Evolutionary conservation across 2,113 vertebrate genomes (phyloP), one percentile per base, ranked within the genome.

Genomic region (Perognathus longimembris): DNA sequence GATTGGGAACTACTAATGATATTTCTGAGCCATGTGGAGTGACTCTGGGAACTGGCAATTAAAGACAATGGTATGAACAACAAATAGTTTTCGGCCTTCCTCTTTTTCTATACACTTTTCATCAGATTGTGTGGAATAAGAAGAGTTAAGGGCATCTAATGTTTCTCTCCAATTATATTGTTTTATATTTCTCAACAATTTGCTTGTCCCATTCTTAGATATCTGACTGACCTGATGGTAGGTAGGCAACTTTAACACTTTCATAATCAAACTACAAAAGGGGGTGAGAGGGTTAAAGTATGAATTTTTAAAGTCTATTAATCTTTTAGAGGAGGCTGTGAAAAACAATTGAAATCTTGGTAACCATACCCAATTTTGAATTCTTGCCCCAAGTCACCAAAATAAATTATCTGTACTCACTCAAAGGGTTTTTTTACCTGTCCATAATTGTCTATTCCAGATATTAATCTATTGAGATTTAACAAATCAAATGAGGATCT

Each of bases 361-460:
- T 89, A 90, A 96, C 61, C 17, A 83, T 45, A 32, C 66, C 77
- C 88, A 92, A 73, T 42, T 87, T 87, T 87, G 90, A 89, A 92
- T 95, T 87, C 93, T 92, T 95, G 92, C 64, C 70, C 93, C 69
- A 92, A 92, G 71, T 75, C 88, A 95, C 18, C 85, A 94, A 94
- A 95, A 84, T 38, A 88, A 91, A 82, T 77, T 75, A 91, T 70
- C 38, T 77, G 3, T 82, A 94, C 83, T 94, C 95, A 96, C 32
- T 38, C 8, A 28, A 97, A 92, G 1, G 1, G 26, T 91, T 94
- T 95, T 59, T 40, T 97, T 98, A 99, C 99, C 99, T 99, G 99
- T 97, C 99, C 99, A 89, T 99, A 99, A 97, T 99, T 99, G 98
- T 99, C 99, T 88, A 99, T 99, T 98, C 99, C 99, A 96, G 99